phyloP scores from a whole-genome alignment of 2,113 vertebrate genomes.

The Mugil cephalus region DNA sequence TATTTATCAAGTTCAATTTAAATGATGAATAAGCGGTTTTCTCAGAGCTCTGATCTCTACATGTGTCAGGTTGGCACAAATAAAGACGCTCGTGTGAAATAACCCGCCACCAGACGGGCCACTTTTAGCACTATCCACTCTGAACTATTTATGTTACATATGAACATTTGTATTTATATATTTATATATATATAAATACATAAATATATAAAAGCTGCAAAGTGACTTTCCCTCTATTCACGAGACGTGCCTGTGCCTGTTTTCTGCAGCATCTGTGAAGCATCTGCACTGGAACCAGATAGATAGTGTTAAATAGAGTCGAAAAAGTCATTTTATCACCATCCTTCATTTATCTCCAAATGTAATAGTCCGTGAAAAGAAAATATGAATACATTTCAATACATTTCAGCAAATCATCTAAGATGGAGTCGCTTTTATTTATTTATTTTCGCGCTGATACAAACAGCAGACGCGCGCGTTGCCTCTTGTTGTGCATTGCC shows the following conservation, averaged over 20 bases:
- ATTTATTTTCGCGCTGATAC: constrained; percentile 26
- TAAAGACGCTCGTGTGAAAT: constrained; percentile 24
- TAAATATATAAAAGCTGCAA: constrained; percentile 62
- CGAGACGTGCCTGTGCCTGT: constrained; percentile 33
- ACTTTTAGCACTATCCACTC: constrained; percentile 58
- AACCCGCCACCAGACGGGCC: constrained; percentile 4
- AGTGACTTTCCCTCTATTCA: constrained; percentile 45
- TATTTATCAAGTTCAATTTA: constrained; percentile 14
- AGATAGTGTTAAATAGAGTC: constrained; percentile 88
- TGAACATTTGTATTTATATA: constrained; percentile 37
- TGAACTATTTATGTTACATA: constrained; percentile 60
- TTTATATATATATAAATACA: constrained; percentile 19
- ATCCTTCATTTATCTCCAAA: constrained; percentile 88
- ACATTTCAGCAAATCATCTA: constrained; percentile 82
- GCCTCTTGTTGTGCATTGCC: not conserved
- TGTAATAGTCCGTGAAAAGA: constrained; percentile 89
- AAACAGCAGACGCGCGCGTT: constrained; percentile 20
- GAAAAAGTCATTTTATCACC: constrained; percentile 89
- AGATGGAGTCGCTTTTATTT: constrained; percentile 56
- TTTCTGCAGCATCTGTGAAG: constrained; percentile 66
- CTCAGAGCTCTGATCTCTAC: constrained; percentile 16
- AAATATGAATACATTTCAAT: constrained; percentile 88
- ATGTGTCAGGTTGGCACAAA: constrained; percentile 40
- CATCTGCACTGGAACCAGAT: constrained; percentile 76
- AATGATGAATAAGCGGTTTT: constrained; percentile 13